A percentile compares a stretch with the other conserved stretches of the same genome.
Evolutionary conservation across 1,140 invertebrate genomes (phyloP).

Genomic region (Heliothis subflexa): DNA sequence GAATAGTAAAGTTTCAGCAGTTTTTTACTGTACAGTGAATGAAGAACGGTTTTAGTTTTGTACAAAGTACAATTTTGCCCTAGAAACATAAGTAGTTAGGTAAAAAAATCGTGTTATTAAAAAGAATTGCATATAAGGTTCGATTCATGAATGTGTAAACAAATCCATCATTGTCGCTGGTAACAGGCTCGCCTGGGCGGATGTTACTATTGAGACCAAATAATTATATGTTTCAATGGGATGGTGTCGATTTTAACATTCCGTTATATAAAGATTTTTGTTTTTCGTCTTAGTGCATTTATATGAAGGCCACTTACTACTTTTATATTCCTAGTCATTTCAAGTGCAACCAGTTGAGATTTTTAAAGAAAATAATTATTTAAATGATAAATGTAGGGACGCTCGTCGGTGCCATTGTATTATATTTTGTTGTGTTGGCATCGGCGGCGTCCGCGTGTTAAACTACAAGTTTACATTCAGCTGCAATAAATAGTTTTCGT

Average conservation of each 20-base stretch:
- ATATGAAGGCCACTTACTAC: constrained; percentile 80
- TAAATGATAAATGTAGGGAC: constrained; percentile 63
- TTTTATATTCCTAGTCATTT: constrained; percentile 85
- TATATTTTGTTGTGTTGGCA: constrained; percentile 76
- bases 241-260: constrained; percentile 86
- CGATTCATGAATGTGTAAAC: constrained; percentile 76
- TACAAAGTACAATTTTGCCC: constrained; percentile 85
- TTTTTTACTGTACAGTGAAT: constrained; percentile 76
- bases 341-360: constrained; percentile 84
- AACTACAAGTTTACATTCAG: constrained; percentile 60
- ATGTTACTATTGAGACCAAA: constrained; percentile 85
- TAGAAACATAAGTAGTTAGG: constrained; percentile 85
- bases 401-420: constrained; percentile 67
- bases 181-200: constrained; percentile 75
- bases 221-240: constrained; percentile 84
- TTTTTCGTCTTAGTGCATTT: constrained; percentile 74
- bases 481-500: constrained; percentile 73
- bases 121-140: constrained; percentile 77
- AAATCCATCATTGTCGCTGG: constrained; percentile 72
- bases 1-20: constrained; percentile 65
- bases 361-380: constrained; percentile 76
- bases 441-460: constrained; percentile 52
- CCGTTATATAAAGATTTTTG: constrained; percentile 71
- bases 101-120: constrained; percentile 75
- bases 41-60: constrained; percentile 78